Percentiles rank a stretch among this genome's conserved stretches.
Evolutionary conservation across 1,140 invertebrate genomes (phyloP).

Genomic region (Drosophila dunni): DNA sequence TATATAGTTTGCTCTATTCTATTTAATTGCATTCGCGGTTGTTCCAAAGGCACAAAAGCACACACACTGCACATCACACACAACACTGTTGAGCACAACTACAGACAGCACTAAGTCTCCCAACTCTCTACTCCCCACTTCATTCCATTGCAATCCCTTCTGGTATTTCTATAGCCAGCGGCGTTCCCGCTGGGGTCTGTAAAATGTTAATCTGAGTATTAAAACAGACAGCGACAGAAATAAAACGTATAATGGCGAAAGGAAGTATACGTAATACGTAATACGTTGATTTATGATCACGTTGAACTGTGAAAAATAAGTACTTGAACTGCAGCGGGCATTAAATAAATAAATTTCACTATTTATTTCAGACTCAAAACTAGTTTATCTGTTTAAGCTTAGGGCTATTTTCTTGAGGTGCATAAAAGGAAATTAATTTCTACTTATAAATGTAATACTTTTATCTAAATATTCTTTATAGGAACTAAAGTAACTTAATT

Average conservation of each 20-base stretch:
- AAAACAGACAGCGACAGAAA: constrained; percentile 62
- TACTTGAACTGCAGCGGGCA: constrained; percentile 5
- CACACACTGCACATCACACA: constrained; percentile 11
- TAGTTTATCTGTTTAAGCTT: no score
- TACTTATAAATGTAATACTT: no score
- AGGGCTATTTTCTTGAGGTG: no score
- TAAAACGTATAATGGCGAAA: constrained; percentile 30
- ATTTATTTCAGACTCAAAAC: no score
- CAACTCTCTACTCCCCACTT: no score
- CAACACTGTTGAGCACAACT: not conserved
- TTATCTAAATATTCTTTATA: no score
- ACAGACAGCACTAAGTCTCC: constrained; percentile 33
- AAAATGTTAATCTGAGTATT: constrained; percentile 71
- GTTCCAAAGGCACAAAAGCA: constrained; percentile 39
- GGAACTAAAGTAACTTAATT: no score
- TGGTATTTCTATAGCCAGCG: constrained; percentile 1
- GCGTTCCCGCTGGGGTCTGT: constrained; percentile 11
- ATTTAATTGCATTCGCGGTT: constrained; percentile 78
- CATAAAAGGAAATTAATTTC: no score
- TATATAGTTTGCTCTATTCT: constrained; percentile 39
- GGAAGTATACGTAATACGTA: constrained; percentile 41
- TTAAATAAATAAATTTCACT: not conserved
- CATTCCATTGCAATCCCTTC: not conserved
- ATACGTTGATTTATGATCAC: constrained; percentile 68
- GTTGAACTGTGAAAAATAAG: constrained; percentile 4